Evolutionary conservation across 2,797 vertebrate genomes (phyloP).

Genomic region (Sebastes taczanowskii): DNA sequence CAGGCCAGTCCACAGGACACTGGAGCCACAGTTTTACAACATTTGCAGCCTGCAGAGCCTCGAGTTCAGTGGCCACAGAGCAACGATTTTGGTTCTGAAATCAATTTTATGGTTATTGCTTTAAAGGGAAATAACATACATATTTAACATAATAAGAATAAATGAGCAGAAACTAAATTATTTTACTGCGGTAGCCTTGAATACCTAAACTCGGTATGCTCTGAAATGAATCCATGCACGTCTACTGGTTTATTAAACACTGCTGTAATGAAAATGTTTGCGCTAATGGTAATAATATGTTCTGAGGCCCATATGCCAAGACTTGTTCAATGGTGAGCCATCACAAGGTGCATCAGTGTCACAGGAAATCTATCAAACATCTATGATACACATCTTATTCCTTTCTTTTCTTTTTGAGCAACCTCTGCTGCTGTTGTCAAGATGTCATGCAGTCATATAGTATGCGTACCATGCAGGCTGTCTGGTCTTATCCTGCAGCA

Average conservation of each 20-base stretch:
- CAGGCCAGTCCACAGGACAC: background rate
- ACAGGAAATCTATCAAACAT: background rate
- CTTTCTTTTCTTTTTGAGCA: background rate
- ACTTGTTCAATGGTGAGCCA: background rate
- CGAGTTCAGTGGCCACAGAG: background rate
- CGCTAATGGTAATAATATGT: conserved; percentile 11
- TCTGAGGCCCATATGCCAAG: background rate
- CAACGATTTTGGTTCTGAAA: background rate
- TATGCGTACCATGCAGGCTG: background rate
- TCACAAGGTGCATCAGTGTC: background rate
- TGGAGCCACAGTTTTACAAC: background rate
- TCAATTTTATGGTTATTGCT: background rate
- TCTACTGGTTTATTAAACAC: conserved; percentile 5
- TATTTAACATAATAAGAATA: background rate
- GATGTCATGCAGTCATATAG: background rate
- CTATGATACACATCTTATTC: background rate
- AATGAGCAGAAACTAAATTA: background rate
- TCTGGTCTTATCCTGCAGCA: background rate
- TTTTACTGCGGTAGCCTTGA: background rate
- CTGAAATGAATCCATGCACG: background rate
- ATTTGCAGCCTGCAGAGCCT: background rate
- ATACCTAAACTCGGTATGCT: background rate
- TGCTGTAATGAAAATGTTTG: background rate
- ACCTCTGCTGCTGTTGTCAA: background rate
- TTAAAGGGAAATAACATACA: background rate